Evolutionary conservation across 2,113 vertebrate species (phyloP).

Genomic region (Porphyrio hochstetteri): DNA sequence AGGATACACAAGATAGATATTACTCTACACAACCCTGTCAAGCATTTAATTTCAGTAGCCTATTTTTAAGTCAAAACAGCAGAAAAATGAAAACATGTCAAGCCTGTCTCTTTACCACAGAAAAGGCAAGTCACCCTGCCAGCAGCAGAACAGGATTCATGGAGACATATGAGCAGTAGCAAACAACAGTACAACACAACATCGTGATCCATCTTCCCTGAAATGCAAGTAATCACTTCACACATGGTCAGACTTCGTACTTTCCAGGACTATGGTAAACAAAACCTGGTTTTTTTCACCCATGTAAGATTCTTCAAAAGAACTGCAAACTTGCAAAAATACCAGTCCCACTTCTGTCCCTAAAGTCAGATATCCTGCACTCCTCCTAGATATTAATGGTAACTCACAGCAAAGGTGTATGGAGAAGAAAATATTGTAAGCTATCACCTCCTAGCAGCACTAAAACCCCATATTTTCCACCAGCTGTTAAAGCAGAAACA

Average conservation of each 20-base stretch:
- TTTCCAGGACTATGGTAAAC: neutral
- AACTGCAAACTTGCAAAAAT: neutral
- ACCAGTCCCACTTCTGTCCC: neutral
- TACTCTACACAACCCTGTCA: neutral
- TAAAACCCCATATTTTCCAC: neutral
- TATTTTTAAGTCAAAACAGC: neutral
- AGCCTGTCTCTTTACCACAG: neutral
- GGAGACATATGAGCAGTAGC: neutral
- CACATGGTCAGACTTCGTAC: neutral
- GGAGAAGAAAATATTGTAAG: neutral
- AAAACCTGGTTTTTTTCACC: neutral
- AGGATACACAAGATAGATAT: neutral
- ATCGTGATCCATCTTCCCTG: neutral
- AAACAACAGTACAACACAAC: neutral
- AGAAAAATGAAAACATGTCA: neutral
- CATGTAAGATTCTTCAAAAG: neutral
- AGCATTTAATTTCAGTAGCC: neutral
- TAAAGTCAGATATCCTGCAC: neutral
- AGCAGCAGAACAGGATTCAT: neutral
- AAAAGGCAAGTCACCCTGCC: neutral
- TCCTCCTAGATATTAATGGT: neutral
- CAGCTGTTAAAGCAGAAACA: neutral
- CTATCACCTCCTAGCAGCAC: neutral
- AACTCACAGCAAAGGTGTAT: neutral
- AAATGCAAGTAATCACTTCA: neutral